Evolutionary conservation across 2,113 vertebrate genomes (phyloP).

Genomic region (Myanophis thanlyinensis): DNA sequence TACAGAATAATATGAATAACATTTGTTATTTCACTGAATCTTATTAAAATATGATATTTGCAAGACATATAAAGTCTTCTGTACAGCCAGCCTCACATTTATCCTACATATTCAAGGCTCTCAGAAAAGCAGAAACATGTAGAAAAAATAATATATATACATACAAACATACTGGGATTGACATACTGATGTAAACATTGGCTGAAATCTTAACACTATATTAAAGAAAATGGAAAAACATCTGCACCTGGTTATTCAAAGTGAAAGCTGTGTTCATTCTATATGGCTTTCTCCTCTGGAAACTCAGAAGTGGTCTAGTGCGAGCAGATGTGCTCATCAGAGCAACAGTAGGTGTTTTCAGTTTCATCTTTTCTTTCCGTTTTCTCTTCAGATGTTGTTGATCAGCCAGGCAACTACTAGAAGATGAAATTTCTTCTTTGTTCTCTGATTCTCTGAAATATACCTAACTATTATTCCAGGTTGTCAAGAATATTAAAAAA

Average conservation of each 20-base stretch:
- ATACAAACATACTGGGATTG: not conserved
- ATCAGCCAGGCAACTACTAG: conserved; percentile 64
- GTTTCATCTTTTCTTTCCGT: conserved; percentile 68
- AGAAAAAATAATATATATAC: not conserved
- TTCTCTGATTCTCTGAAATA: conserved; percentile 72
- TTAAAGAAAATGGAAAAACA: not conserved
- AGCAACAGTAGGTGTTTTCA: conserved; percentile 65
- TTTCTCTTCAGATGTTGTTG: conserved; percentile 78
- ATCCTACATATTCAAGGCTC: not conserved
- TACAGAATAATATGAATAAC: not conserved
- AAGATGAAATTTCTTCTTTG: conserved; percentile 64
- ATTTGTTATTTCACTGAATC: not conserved
- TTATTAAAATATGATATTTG: not conserved
- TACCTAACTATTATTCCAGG: conserved; percentile 45
- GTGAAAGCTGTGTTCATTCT: conserved; percentile 61
- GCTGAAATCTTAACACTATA: conserved; percentile 22
- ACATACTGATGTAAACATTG: conserved; percentile 12
- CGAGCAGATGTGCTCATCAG: conserved; percentile 78
- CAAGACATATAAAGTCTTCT: not conserved
- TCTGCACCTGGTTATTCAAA: conserved; percentile 72
- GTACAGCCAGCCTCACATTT: not conserved
- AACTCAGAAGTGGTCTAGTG: conserved; percentile 83
- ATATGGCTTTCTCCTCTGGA: conserved; percentile 86
- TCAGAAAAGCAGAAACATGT: not conserved
- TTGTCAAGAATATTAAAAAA: conserved; percentile 38